These are phyloP conservation scores for Chelonus formosanus DNA, from an alignment of 2,888 invertebrate species.

Conservation along the genomic window DNA sequence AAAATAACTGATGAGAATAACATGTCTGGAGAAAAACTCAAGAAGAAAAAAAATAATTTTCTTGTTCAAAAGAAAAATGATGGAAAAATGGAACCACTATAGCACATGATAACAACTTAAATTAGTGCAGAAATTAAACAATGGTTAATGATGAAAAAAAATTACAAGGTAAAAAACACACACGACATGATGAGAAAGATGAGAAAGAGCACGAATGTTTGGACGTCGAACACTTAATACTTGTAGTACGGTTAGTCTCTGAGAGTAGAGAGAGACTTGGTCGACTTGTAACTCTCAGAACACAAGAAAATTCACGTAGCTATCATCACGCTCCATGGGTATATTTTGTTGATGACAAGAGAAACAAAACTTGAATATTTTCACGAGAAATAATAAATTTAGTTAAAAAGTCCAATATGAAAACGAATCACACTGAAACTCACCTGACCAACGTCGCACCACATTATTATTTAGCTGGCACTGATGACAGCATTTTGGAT, in stretches of 20 bases:
- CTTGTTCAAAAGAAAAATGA: too few relatives aligned
- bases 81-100: too few relatives aligned
- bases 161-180: neutral
- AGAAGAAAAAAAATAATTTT: too few relatives aligned
- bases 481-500: conserved; percentile 63
- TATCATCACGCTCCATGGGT: conserved; percentile 5
- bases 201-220: neutral
- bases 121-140: too few relatives aligned
- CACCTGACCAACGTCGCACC: conserved; percentile 65
- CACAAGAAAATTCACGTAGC: neutral
- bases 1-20: too few relatives aligned
- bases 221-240: neutral
- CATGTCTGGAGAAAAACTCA: too few relatives aligned
- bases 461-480: conserved; percentile 64
- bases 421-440: conserved; percentile 46
- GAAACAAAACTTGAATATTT: neutral
- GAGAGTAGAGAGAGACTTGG: neutral
- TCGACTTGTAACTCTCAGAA: neutral
- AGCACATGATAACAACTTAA: too few relatives aligned
- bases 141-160: too few relatives aligned
- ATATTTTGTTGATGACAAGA: too few relatives aligned
- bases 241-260: neutral
- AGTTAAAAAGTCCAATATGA: conserved; percentile 1
- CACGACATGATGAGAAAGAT: neutral
- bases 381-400: conserved; percentile 20